phyloP scores from a whole-genome alignment of 1,140 invertebrate genomes.

The Laupala kohalensis region DNA sequence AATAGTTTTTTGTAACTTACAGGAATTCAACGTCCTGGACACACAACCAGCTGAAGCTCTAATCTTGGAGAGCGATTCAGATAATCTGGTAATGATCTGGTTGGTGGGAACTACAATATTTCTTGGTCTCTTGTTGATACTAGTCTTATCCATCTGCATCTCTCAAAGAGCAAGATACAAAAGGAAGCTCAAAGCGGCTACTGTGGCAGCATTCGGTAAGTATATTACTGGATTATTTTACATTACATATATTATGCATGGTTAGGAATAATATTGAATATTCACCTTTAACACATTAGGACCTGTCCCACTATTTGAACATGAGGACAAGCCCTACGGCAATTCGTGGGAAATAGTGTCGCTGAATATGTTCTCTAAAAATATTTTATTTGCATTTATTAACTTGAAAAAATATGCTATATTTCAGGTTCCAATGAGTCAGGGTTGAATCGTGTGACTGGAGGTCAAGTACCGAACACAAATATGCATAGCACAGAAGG shows the following conservation, averaged over 20 bases:
- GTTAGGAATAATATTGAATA: not conserved
- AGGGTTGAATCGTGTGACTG: conserved; percentile 46
- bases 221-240: conserved; percentile 1
- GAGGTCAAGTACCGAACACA: conserved; percentile 71
- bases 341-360: too few relatives aligned
- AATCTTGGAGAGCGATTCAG: conserved; percentile 36
- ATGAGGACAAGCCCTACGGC: too few relatives aligned
- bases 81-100: conserved; percentile 46
- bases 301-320: too few relatives aligned
- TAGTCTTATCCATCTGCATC: conserved; percentile 64
- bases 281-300: not conserved
- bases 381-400: not conserved
- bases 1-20: too few relatives aligned
- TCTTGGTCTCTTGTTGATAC: conserved; percentile 57
- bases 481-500: conserved; percentile 89
- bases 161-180: conserved; percentile 71
- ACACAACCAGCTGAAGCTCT: conserved; percentile 62
- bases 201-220: conserved; percentile 81
- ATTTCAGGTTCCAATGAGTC: conserved; percentile 47
- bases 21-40: conserved; percentile 79
- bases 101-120: conserved; percentile 66
- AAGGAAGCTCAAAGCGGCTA: conserved; percentile 82
- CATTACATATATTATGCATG: not conserved
- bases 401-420: not conserved
- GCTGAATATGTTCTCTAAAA: not conserved